Evolutionary conservation across 2,888 invertebrate genomes (phyloP).

Genomic region (Nomada ruficornis): DNA sequence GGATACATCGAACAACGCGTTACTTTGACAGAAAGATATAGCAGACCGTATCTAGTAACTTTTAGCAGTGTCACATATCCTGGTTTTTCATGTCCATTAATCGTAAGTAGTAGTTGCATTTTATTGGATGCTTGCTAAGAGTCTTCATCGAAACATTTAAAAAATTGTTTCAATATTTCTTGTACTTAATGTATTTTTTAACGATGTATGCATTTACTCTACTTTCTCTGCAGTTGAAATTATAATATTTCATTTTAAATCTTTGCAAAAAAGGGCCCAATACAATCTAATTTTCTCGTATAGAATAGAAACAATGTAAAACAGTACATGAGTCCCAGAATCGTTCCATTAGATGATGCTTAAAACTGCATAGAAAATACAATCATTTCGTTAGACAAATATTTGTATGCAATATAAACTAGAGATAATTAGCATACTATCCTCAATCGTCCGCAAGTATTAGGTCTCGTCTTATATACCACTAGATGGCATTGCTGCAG

Average conservation of each 20-base stretch:
- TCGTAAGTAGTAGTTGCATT: constrained; percentile 10
- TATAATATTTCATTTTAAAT: not conserved
- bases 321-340: not conserved
- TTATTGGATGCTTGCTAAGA: constrained; percentile 27
- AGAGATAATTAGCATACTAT: constrained; percentile 11
- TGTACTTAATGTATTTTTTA: not conserved
- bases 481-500: constrained; percentile 8
- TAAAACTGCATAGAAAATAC: constrained; percentile 5
- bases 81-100: constrained; percentile 17
- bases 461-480: not conserved
- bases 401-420: not conserved
- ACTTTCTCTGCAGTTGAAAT: not conserved
- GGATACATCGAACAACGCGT: constrained; percentile 55
- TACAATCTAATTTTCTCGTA: not conserved
- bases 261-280: not conserved
- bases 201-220: not conserved
- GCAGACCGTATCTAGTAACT: constrained; percentile 73
- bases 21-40: constrained; percentile 72
- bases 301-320: not conserved
- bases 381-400: constrained; percentile 10
- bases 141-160: not conserved
- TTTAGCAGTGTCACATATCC: constrained; percentile 49
- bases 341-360: not conserved
- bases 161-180: not conserved
- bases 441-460: not conserved